These are phyloP conservation scores for Cephus rjabovi DNA, from an alignment of 2,888 invertebrate species.

Conservation along the genomic window DNA sequence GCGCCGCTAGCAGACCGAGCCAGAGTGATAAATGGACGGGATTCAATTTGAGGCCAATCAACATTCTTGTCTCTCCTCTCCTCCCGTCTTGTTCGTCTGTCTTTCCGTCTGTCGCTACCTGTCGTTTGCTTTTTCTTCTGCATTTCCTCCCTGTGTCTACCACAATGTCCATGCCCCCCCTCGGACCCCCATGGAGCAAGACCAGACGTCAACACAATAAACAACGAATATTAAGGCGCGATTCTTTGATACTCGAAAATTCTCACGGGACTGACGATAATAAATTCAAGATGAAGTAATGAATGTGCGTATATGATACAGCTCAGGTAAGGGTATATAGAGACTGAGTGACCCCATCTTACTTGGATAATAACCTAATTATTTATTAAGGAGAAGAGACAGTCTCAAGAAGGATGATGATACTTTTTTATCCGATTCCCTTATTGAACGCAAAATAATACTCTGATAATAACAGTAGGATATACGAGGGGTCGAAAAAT, in stretches of 20 bases:
- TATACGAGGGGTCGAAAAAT: neutral
- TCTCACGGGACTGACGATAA: neutral
- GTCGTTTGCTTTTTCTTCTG: conserved; percentile 45
- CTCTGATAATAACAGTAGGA: neutral
- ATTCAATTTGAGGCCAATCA: conserved; percentile 65
- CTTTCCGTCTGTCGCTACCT: conserved; percentile 30
- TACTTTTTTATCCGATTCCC: neutral
- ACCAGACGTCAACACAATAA: neutral
- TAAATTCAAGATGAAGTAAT: neutral
- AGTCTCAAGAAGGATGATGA: neutral
- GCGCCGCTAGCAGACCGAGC: conserved; percentile 6
- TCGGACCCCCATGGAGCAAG: conserved; percentile 14
- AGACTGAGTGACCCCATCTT: neutral
- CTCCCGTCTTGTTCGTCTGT: conserved; percentile 22
- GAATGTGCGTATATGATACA: neutral
- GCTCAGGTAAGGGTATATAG: neutral
- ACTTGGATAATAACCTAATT: neutral
- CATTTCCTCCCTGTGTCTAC: conserved; percentile 46
- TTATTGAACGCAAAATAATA: neutral
- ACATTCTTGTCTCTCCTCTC: conserved; percentile 55
- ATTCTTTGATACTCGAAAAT: neutral
- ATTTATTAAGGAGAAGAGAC: neutral
- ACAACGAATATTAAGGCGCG: neutral
- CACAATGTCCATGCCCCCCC: conserved; percentile 4
- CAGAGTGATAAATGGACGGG: conserved; percentile 60